Evolutionary conservation across 1,140 invertebrate genomes (phyloP).

Genomic region (Coboldia fuscipes): DNA sequence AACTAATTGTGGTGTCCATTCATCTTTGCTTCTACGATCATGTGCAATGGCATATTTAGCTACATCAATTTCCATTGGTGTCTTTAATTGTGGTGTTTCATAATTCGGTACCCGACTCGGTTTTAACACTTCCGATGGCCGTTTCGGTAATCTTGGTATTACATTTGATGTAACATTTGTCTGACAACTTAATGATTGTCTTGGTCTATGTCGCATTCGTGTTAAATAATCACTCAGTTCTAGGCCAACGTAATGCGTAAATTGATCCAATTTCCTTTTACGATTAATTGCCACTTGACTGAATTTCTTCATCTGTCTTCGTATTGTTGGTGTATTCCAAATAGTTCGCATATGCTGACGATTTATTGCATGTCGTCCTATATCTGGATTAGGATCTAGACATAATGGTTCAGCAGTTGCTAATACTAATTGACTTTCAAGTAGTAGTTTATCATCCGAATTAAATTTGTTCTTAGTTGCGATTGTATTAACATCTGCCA

Average conservation of each 20-base stretch:
- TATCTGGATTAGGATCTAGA: constrained; percentile 62
- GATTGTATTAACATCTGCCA: constrained; percentile 41
- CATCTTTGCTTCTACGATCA: constrained; percentile 41
- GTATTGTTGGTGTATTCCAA: constrained; percentile 49
- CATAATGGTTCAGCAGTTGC: constrained; percentile 68
- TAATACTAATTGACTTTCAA: constrained; percentile 66
- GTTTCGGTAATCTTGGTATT: constrained; percentile 15
- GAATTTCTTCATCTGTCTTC: constrained; percentile 48
- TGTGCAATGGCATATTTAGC: constrained; percentile 32
- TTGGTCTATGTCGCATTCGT: constrained; percentile 15
- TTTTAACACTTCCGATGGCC: constrained; percentile 18
- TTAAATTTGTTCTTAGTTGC: constrained; percentile 45
- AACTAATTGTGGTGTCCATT: constrained; percentile 59
- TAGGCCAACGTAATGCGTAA: constrained; percentile 53
- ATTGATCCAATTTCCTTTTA: constrained; percentile 68
- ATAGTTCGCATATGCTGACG: constrained; percentile 49
- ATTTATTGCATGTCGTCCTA: constrained; percentile 48
- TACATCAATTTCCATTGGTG: constrained; percentile 20
- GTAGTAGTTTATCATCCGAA: constrained; percentile 48
- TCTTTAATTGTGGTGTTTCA: constrained; percentile 20
- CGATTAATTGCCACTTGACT: constrained; percentile 63
- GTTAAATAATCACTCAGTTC: constrained; percentile 43
- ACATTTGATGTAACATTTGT: constrained; percentile 3
- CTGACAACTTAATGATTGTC: constrained; percentile 1
- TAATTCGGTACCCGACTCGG: constrained; percentile 23